Evolutionary conservation across 2,113 vertebrate species (phyloP), one percentile per base, ranked within the genome.

Genomic region (Neolamprologus toae): DNA sequence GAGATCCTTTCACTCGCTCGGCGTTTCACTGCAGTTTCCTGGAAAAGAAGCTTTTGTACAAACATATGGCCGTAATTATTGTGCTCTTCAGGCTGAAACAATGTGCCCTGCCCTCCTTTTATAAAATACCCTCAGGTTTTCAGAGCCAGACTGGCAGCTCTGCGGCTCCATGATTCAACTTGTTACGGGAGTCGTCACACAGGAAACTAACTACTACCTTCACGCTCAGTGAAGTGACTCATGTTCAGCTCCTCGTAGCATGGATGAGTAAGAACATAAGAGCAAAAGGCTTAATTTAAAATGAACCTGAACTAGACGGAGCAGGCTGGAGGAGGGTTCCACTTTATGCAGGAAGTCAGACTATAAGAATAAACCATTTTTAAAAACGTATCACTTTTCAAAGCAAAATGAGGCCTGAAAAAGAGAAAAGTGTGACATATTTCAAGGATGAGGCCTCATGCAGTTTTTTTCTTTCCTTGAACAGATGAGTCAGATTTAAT

Each of bases 111-210:
- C 51, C 73, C 51, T 51, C 59, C 42, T 21, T n/a, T 86, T 45
- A 83, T 47, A 83, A 89, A 92, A 78, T 1, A 4, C 81, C 71
- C 37, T 31, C 0, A 23, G 86, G 12, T 71, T 82, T 26, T 59
- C 82, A 80, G 42, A 89, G 51, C 79, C 84, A 85, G 71, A 88
- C 84, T 54, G 86, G 88, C 73, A 82, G 87, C 55, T 76, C 13
- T 14, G 59, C 5, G 14, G 79, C 42, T 85, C 88, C 81, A n/a
- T 83, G 89, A 92, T 80, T 37, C 82, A 66, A 92, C 93, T 83
- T 87, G 89, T 87, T 79, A 17, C 11, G 11, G 85, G 63, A 90
- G 53, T 87, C 49, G 9, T 85, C 19, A n/a, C 19, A 83, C 35
- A 86, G 87, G 91, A 90, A 91, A 55, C 55, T 17, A 21, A 21